Evolutionary conservation across 1,140 invertebrate species (phyloP), one percentile per base, ranked within the genome.

Genomic region (Argopecten irradians): DNA sequence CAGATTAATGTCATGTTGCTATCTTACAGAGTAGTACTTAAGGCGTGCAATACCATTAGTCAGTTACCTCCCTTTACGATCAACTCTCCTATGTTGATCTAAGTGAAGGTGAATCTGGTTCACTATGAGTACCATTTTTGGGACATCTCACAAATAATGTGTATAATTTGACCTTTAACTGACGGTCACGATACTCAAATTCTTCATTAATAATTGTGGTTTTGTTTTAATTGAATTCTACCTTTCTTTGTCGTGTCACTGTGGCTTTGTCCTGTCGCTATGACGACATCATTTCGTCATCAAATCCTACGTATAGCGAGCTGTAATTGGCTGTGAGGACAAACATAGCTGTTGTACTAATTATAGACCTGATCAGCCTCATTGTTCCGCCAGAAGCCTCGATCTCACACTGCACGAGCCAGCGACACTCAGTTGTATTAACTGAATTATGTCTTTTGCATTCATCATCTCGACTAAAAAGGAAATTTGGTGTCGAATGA

Each of bases 271-370:
- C 55, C 55, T 28, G 5, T 71, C 22, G 55, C n/a, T n/a, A 71
- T 71, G 55, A 71, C 55, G 55, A 71, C 55, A 71, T 71, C n/a
- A n/a, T 71, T 71, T 71, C 55, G 55, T 71, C 55, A 71, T 71
- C 55, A n/a, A 71, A 71, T 71, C 55, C 22, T 71, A 28, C 55
- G 55, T 71, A 71, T n/a, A 71, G n/a, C 55, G 22, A n/a, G 55
- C 55, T 71, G 55, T 71, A 71, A 71, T 71, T 28, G 55, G n/a
- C 55, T n/a, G 55, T 3, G 22, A 71, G 55, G 22, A 71, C 55
- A 16, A 71, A n/a, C 55, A 71, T 71, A 71, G 22, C 55, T 71
- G 55, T 71, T n/a, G 22, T n/a, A 28, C 55, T 71, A 71, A 71
- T 71, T 71, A 71, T 71, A 71, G 19, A 71, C 55, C 55, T 11